These are phyloP conservation scores for Ditula angustiorana DNA, from an alignment of 2,888 invertebrate genomes.

Conservation along the genomic window DNA sequence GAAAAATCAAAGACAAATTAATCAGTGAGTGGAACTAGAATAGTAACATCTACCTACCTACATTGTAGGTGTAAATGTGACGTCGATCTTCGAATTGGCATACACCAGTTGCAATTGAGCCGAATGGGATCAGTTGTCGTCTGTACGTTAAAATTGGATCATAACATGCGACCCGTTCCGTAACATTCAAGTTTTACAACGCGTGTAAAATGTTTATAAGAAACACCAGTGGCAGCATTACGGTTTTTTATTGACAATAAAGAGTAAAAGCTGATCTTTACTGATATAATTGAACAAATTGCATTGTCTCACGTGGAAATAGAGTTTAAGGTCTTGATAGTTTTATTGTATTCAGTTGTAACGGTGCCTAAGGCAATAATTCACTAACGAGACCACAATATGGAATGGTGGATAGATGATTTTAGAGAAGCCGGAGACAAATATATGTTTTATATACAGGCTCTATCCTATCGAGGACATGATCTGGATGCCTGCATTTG, in stretches of 20 bases:
- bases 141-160: constrained; percentile 11
- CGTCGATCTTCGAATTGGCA: constrained; percentile 27
- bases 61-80: constrained; percentile 16
- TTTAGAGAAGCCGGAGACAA: constrained; percentile 18
- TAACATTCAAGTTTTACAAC: constrained; percentile 17
- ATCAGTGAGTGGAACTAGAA: constrained; percentile 37
- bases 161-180: constrained; percentile 2
- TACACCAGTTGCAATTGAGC: constrained; percentile 48
- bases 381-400: not conserved
- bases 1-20: constrained; percentile 32
- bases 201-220: constrained; percentile 7
- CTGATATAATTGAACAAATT: constrained; percentile 20
- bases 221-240: constrained; percentile 26
- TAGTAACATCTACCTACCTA: not conserved
- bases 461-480: too few relatives aligned
- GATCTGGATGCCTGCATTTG: too few relatives aligned
- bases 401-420: not conserved
- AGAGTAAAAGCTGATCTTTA: constrained; percentile 13
- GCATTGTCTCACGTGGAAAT: not conserved
- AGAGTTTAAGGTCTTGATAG: constrained; percentile 15
- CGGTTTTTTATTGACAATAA: constrained; percentile 20
- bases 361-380: not conserved
- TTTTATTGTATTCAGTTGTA: not conserved
- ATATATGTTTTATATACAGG: too few relatives aligned
- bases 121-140: constrained; percentile 53